These are phyloP conservation scores for Matsumurasca onukii DNA, from an alignment of 1,140 invertebrate species.

Conservation along the genomic window DNA sequence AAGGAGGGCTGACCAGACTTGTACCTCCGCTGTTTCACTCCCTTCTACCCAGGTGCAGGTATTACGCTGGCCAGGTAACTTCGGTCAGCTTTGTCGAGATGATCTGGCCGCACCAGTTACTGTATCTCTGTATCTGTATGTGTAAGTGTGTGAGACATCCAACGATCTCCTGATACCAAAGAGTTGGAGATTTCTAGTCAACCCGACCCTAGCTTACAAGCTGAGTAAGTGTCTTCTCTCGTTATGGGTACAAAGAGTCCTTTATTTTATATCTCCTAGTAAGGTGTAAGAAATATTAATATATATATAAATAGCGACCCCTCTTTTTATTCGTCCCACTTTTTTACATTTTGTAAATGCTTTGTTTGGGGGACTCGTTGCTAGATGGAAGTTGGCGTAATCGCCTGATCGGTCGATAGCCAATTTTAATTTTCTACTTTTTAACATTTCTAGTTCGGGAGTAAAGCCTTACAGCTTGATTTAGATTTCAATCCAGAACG, in stretches of 20 bases:
- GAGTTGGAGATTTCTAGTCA: conserved; percentile 28
- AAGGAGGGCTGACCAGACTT: conserved; percentile 15
- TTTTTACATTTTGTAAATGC: conserved; percentile 34
- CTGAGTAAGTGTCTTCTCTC: conserved; percentile 31
- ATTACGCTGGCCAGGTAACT: too few relatives aligned
- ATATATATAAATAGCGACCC: conserved; percentile 33
- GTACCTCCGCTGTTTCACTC: conserved; percentile 6
- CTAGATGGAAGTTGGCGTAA: neutral
- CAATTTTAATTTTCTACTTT: conserved; percentile 34
- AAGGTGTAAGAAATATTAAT: conserved; percentile 31
- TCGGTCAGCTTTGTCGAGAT: too few relatives aligned
- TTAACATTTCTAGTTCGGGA: conserved; percentile 23
- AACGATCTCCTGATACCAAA: conserved; percentile 33
- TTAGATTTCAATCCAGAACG: conserved; percentile 30
- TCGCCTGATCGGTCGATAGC: conserved; percentile 18
- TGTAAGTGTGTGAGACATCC: too few relatives aligned
- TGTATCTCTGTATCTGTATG: neutral
- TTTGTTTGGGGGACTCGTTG: conserved; percentile 12
- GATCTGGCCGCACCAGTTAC: too few relatives aligned
- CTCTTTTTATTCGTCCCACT: conserved; percentile 30
- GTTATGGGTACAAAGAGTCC: conserved; percentile 34
- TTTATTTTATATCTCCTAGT: conserved; percentile 36
- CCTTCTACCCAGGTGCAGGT: too few relatives aligned
- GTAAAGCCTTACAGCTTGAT: conserved; percentile 35
- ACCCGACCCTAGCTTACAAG: conserved; percentile 25